Base-by-base conservation (phyloP, 2,113 vertebrate genomes). In the Opisthocomus hoazin region DNA sequence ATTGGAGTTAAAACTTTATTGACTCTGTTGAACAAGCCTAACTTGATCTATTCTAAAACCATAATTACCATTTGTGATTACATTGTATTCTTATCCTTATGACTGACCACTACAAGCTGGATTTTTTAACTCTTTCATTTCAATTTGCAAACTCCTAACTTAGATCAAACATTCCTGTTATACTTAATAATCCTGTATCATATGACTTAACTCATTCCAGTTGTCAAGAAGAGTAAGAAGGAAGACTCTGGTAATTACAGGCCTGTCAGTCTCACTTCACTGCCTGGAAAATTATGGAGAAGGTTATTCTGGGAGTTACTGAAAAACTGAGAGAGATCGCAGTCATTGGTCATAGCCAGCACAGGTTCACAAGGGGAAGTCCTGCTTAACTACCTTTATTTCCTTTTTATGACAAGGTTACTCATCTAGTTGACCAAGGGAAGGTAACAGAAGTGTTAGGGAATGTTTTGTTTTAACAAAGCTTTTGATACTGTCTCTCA, bases 291-390 rank as follows among this genome's bases (percentile, higher is more conserved):
- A 89, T 57, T 78, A n/a, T 27, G 26, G 16, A 53, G 41, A 57
- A 53, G 1, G 2, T 63, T 89, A 30, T 46, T 77, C 29, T 2
- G 4, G 4, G 11, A 77, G 34, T 41, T 73, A 23, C 1, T 63
- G 22, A 82, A 73, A 77, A 82, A 34, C 10, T 41, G 23, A 77
- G 51, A 78, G 7, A 32, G 20, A 45, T 18, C 6, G 12, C 5
- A 36, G 41, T 71, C 24, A 30, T 14, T 73, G 29, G 18, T 45
- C 29, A 68, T 30, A 82, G 21, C 15, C 58, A 83, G 9, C 15
- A 73, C 0, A 0, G 48, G 36, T 12, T 78, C 53, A 57, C 1
- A 1, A 48, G 4, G 1, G 4, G 22, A 48, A 53, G n/a, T 64
- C 37, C 19, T 80, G 9, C 12, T 73, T 79, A 74, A 58, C 3